Base-by-base conservation (phyloP, 2,888 invertebrate genomes). In the Elysia crispata region DNA sequence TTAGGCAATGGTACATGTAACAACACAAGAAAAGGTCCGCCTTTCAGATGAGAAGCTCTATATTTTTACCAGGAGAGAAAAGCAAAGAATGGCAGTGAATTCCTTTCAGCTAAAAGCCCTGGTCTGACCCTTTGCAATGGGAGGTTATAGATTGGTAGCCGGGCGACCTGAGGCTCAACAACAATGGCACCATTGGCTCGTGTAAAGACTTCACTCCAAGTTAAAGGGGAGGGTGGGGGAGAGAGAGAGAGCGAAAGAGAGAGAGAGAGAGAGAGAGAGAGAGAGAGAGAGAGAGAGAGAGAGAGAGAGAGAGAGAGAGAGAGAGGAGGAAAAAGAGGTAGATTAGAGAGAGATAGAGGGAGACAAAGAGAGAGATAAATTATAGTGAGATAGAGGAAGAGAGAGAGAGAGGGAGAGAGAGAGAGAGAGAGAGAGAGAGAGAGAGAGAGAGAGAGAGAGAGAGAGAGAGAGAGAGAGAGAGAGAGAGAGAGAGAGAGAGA, bases 11-110 rank as follows among this genome's bases (percentile, higher is more conserved):
- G 41, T 18, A 31, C 49, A 31, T 31, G 75, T 33, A 33, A 18
- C 62, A 15, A 62, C 33, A 28, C 33, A 75, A 75, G 64, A 75
- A 64, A 41, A 64, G 75, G 20, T 0, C 20, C 41, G 62, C 49
- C 64, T 75, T 75, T 64, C 62, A 25, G n/a, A 23, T 23, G 41
- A 41, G 18, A 62, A 75, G 62, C 75, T 64, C 62, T 75, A 64
- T 75, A 75, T 49, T 75, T 75, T 41, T 50, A 25, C 23, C 64
- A 11, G 41, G 41, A 41, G 41, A 41, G 41, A 41, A 41, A 28
- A 75, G 41, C 20, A 23, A 64, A 64, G 23, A 62, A 60, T 20
- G 33, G 60, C 28, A 74, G 66, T 60, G 60, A 64, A 3, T 33
- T 31, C 41, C 41, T 33, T 75, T 25, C 62, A 75, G 64, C 60